Conservation (phyloP, 2,113 vertebrate species). For the Mus spicilegus region DNA sequence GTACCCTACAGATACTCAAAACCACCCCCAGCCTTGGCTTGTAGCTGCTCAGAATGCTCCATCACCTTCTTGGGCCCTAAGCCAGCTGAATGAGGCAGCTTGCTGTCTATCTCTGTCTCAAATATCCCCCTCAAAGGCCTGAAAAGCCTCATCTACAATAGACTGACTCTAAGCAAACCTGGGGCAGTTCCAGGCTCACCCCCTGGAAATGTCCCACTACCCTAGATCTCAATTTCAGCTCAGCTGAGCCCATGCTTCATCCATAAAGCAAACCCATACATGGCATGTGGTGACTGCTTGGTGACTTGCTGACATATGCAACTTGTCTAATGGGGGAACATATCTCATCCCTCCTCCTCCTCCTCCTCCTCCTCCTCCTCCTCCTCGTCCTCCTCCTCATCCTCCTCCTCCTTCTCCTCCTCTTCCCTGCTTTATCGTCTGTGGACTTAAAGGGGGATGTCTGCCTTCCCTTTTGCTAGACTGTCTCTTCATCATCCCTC, state of each 20-base stretch:
- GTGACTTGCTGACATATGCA: background rate
- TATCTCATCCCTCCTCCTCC: background rate
- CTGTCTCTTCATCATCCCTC: background rate
- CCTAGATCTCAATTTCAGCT: background rate
- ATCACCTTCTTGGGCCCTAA: background rate
- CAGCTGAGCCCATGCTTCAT: background rate
- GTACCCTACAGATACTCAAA: background rate
- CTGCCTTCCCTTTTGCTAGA: background rate
- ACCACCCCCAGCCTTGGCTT: background rate
- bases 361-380: background rate
- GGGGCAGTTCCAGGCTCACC: background rate
- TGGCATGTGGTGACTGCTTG: background rate
- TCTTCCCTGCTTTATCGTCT: background rate
- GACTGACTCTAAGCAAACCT: conserved; percentile 23
- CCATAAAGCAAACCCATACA: background rate
- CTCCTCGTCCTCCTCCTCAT: background rate
- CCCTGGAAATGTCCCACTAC: background rate
- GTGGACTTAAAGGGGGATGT: background rate
- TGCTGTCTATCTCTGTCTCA: background rate
- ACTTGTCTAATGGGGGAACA: background rate
- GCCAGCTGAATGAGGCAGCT: background rate
- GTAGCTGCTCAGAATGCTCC: background rate
- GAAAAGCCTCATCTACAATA: background rate
- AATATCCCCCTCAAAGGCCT: conserved; percentile 26
- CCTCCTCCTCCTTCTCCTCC: background rate